Percentiles rank a stretch among this genome's conserved stretches.
Evolutionary conservation across 92 coral and sea anemone species (phyloP).

Genomic region (Paragorgia papillata): DNA sequence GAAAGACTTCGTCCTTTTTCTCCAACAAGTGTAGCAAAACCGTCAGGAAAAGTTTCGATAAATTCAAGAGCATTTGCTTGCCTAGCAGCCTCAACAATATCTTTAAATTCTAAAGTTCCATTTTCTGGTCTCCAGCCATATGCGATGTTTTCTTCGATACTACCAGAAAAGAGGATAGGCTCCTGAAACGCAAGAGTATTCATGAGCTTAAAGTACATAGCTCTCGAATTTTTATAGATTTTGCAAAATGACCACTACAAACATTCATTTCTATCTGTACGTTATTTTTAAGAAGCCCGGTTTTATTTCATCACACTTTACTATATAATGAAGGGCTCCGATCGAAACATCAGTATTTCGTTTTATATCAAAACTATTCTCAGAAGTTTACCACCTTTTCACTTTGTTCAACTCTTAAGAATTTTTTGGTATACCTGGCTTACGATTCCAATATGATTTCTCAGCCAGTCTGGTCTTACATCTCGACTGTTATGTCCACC

Average conservation of each 20-base stretch:
- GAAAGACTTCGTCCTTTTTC: slow-evolving; percentile 96
- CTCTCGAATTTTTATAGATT: too few relatives aligned
- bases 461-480: slow-evolving; percentile 90
- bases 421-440: slow-evolving; percentile 91
- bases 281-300: too few relatives aligned
- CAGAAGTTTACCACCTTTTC: too few relatives aligned
- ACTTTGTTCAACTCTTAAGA: too few relatives aligned
- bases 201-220: too few relatives aligned
- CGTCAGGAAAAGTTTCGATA: slow-evolving; percentile 78
- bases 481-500: slow-evolving; percentile 80
- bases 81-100: slow-evolving; percentile 78
- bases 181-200: slow-evolving; percentile 74
- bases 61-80: slow-evolving; percentile 92
- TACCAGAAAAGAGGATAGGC: slow-evolving; percentile 87
- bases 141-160: slow-evolving; percentile 87
- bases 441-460: slow-evolving; percentile 82
- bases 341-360: too few relatives aligned
- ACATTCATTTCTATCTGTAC: too few relatives aligned
- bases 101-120: slow-evolving; percentile 61
- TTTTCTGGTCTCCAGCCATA: slow-evolving; percentile 73
- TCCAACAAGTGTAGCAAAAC: slow-evolving; percentile 88
- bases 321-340: too few relatives aligned
- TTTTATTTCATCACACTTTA: too few relatives aligned
- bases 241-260: too few relatives aligned
- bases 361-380: too few relatives aligned